phyloP scores from a whole-genome alignment of 2,113 vertebrate species.

The Xenus cinereus region DNA sequence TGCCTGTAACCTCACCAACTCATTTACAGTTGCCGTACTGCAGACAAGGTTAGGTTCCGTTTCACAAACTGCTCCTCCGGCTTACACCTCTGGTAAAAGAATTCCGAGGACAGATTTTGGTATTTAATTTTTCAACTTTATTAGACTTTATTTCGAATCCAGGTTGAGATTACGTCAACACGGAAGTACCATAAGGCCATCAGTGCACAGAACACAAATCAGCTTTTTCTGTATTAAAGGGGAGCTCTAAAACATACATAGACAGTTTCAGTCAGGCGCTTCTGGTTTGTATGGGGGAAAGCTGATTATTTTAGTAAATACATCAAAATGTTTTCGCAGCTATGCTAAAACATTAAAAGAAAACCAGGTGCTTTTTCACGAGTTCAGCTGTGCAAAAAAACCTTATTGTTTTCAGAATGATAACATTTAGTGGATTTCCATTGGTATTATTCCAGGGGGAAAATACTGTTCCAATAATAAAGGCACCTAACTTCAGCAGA shows the following conservation, averaged over 20 bases:
- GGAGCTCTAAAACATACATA: neutral
- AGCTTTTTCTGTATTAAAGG: neutral
- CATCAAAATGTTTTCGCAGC: neutral
- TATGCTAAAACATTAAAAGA: neutral
- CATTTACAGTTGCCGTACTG: neutral
- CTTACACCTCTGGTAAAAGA: neutral
- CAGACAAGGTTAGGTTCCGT: neutral
- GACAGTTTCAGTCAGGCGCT: neutral
- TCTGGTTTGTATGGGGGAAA: neutral
- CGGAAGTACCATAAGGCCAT: neutral
- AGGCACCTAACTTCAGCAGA: neutral
- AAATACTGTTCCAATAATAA: neutral
- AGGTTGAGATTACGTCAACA: neutral
- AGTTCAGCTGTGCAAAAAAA: neutral
- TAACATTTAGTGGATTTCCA: neutral
- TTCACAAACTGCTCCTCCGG: neutral
- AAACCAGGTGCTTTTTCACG: neutral
- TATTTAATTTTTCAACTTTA: neutral
- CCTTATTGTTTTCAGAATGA: neutral
- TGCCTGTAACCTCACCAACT: neutral
- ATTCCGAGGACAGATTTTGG: neutral
- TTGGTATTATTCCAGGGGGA: neutral
- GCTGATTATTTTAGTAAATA: neutral
- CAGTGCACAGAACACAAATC: neutral
- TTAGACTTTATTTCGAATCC: slow-evolving; percentile 43